Conservation (phyloP, 2,113 vertebrate species). For the Oncorhynchus kisutch region DNA sequence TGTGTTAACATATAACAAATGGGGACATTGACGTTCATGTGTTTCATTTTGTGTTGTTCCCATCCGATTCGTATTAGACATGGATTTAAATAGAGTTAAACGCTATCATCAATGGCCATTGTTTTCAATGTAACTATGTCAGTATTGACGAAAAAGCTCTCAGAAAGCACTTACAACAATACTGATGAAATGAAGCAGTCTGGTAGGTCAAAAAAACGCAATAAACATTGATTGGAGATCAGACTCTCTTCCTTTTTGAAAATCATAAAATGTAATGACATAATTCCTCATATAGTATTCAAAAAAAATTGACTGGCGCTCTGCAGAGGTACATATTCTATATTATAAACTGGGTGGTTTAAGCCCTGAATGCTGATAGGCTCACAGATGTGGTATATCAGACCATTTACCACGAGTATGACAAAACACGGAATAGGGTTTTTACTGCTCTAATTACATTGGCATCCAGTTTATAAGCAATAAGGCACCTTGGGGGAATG, state of each 20-base stretch:
- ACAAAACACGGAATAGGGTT: no score
- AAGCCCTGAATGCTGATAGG: no score
- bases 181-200: conserved; percentile 49
- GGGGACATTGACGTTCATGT: no score
- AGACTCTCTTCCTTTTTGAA: neutral
- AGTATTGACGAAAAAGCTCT: conserved; percentile 55
- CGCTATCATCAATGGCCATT: conserved; percentile 36
- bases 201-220: conserved; percentile 34
- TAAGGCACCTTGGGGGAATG: no score
- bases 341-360: no score
- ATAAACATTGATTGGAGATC: conserved; percentile 60
- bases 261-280: neutral
- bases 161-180: conserved; percentile 51
- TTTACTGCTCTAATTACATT: no score
- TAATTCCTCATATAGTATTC: neutral
- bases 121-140: conserved; percentile 40
- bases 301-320: no score
- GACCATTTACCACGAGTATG: no score
- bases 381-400: no score
- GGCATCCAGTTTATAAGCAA: no score
- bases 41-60: neutral
- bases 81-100: conserved; percentile 11
- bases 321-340: neutral
- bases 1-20: neutral
- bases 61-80: conserved; percentile 2